Conservation (phyloP, 2,888 invertebrate genomes). For the Apamea crenata region DNA sequence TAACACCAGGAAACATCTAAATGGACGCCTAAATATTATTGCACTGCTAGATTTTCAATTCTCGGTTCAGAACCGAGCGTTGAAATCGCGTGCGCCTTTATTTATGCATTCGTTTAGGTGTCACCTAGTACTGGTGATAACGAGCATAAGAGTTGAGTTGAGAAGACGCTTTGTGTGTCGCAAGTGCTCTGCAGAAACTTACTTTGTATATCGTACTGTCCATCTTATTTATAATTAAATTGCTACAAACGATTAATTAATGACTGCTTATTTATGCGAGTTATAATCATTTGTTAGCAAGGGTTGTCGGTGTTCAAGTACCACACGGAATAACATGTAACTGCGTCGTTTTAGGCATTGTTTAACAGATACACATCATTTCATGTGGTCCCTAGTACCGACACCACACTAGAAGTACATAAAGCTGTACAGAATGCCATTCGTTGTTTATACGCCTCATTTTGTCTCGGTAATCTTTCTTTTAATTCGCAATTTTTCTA, state of each 20-base stretch:
- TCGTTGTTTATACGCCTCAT: constrained; percentile 57
- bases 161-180: constrained; percentile 87
- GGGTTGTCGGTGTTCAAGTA: constrained; percentile 73
- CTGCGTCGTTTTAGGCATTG: constrained; percentile 54
- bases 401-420: constrained; percentile 63
- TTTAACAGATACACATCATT: constrained; percentile 66
- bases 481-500: constrained; percentile 1
- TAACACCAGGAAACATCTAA: constrained; percentile 4
- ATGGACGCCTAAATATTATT: neutral
- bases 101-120: neutral
- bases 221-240: constrained; percentile 81
- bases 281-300: constrained; percentile 80
- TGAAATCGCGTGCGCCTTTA: neutral
- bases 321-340: constrained; percentile 75
- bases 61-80: neutral
- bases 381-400: constrained; percentile 74
- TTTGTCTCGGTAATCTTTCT: constrained; percentile 21
- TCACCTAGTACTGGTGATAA: neutral
- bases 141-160: constrained; percentile 65
- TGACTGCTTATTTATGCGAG: constrained; percentile 72
- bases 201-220: constrained; percentile 88
- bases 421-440: constrained; percentile 62
- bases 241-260: constrained; percentile 78
- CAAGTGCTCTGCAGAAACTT: constrained; percentile 86
- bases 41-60: neutral